Percentiles rank a stretch among this genome's conserved stretches.
These are phyloP conservation scores for Struthio camelus DNA, from an alignment of 2,113 vertebrate genomes.

Conservation along the genomic window DNA sequence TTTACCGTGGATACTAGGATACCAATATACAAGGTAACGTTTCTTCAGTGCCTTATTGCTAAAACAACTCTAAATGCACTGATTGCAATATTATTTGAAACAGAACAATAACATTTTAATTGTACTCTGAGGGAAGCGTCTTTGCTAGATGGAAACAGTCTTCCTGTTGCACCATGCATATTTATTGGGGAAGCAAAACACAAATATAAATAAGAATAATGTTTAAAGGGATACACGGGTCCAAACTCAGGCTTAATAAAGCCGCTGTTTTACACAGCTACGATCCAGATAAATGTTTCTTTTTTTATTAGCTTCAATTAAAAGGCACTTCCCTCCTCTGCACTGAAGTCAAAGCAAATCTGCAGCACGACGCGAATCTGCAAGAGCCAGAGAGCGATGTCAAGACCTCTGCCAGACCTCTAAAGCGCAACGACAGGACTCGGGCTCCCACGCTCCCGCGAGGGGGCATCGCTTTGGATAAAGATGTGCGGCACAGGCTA, in stretches of 20 bases:
- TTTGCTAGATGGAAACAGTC: background rate
- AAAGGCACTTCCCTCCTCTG: background rate
- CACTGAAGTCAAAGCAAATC: background rate
- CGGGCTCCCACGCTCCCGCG: fast-evolving
- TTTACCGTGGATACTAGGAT: background rate
- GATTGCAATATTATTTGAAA: background rate
- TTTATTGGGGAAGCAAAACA: background rate
- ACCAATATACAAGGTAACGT: background rate
- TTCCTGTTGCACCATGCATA: background rate
- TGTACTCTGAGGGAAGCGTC: background rate
- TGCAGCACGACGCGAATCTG: background rate
- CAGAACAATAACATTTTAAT: background rate
- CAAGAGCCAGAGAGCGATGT: background rate
- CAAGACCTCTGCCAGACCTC: background rate
- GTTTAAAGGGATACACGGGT: background rate
- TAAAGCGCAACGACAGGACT: background rate
- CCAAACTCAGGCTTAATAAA: background rate
- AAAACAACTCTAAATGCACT: background rate
- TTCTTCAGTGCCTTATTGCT: background rate
- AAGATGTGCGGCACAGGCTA: background rate
- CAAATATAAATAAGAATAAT: background rate
- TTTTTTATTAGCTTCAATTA: background rate
- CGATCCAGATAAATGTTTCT: background rate
- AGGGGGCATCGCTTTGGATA: background rate
- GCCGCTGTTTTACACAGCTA: background rate